These are phyloP conservation scores for Sorex fumeus DNA, from an alignment of 2,113 vertebrate species.

Conservation along the genomic window DNA sequence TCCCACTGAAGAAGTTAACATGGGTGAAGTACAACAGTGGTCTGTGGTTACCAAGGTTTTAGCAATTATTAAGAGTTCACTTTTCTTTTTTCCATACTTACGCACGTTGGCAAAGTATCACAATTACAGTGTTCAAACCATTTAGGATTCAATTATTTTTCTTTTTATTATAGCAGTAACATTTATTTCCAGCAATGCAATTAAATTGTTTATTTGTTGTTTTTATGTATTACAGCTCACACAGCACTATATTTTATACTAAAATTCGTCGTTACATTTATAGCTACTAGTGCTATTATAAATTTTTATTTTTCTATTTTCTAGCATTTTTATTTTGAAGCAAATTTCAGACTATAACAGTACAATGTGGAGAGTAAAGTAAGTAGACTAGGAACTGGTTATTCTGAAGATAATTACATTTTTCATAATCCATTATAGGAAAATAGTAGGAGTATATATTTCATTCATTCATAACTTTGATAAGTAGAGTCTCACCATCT, in stretches of 20 bases:
- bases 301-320: constrained; percentile 22
- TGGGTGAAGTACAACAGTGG: not conserved
- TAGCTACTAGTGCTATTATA: not conserved
- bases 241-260: not conserved
- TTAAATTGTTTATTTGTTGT: constrained; percentile 37
- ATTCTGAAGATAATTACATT: constrained; percentile 45
- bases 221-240: not conserved
- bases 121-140: not conserved
- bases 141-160: constrained; percentile 35
- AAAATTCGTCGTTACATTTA: not conserved
- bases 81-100: not conserved
- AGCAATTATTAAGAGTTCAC: constrained; percentile 27
- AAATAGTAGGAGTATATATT: not conserved
- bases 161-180: not conserved
- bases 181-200: constrained; percentile 40
- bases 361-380: not conserved
- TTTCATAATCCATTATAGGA: constrained; percentile 28
- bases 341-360: not conserved
- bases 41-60: not conserved
- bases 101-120: not conserved
- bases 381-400: not conserved
- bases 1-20: not conserved
- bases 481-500: constrained; percentile 40
- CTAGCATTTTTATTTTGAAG: not conserved
- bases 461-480: constrained; percentile 63